These are phyloP conservation scores for Micrasema longulum DNA, from an alignment of 1,140 invertebrate species.

Conservation along the genomic window DNA sequence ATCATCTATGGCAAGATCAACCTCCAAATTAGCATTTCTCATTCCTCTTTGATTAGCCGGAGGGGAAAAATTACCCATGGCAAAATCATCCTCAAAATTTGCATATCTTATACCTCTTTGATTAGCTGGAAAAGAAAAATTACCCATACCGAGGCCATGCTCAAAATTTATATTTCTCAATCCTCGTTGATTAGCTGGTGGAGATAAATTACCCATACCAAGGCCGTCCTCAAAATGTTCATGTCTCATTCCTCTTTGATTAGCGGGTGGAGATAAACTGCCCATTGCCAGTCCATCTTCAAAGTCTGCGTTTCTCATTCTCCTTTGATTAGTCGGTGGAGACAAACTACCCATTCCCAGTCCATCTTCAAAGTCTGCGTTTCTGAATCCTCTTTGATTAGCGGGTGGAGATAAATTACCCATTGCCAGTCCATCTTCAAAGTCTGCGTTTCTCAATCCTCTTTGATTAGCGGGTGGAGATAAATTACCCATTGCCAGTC, in stretches of 20 bases:
- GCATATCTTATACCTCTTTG: neutral
- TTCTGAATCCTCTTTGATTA: neutral
- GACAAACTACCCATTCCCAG: neutral
- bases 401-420: too few relatives aligned
- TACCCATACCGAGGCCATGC: too few relatives aligned
- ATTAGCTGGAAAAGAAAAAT: too few relatives aligned
- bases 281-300: too few relatives aligned
- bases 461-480: neutral
- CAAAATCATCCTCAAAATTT: too few relatives aligned
- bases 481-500: neutral
- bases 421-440: constrained; percentile 5
- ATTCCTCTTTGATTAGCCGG: too few relatives aligned
- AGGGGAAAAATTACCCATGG: too few relatives aligned
- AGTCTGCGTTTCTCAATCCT: neutral
- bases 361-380: neutral
- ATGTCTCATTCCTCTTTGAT: too few relatives aligned
- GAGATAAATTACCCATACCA: constrained; percentile 3
- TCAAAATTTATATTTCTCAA: too few relatives aligned
- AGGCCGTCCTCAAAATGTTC: constrained; percentile 2
- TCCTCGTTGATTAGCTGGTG: constrained; percentile 4
- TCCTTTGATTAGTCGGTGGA: neutral
- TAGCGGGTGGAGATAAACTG: too few relatives aligned
- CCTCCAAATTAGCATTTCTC: neutral
- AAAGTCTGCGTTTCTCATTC: too few relatives aligned
- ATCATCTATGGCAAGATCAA: neutral